A percentile compares a stretch with the other conserved stretches of the same genome.
Evolutionary conservation across 2,797 vertebrate species (phyloP).

Genomic region (Thunnus albacares): DNA sequence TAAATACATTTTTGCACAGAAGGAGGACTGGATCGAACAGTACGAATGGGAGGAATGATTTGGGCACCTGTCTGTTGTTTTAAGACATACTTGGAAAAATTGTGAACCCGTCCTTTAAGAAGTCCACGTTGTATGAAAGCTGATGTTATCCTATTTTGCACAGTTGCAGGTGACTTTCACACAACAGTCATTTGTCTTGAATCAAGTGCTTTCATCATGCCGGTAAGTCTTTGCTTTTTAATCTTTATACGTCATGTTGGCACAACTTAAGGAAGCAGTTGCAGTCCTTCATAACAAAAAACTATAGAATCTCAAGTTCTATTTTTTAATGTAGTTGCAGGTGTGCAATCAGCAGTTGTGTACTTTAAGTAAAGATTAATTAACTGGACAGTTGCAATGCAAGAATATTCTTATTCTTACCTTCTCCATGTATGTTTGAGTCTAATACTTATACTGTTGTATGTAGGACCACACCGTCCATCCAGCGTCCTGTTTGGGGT

Average conservation of each 20-base stretch:
- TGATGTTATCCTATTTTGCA: background rate
- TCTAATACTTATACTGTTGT: background rate
- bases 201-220: slow-evolving; percentile 52
- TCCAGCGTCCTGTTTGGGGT: slow-evolving; percentile 63
- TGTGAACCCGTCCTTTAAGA: background rate
- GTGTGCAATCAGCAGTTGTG: background rate
- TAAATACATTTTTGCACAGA: no score
- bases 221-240: slow-evolving; percentile 56
- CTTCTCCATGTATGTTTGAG: background rate
- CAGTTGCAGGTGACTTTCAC: slow-evolving; percentile 68
- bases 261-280: background rate
- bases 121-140: background rate
- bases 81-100: no score
- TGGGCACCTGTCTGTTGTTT: no score
- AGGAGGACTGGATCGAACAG: no score
- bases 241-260: background rate
- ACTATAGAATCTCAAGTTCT: background rate
- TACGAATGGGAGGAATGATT: no score
- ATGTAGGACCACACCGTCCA: slow-evolving; percentile 43
- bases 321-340: background rate
- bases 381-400: background rate
- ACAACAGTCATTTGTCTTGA: slow-evolving; percentile 56
- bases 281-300: background rate
- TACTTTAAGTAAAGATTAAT: background rate
- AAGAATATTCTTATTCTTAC: background rate